A percentile compares a stretch with the other conserved stretches of the same genome.
phyloP scores from a whole-genome alignment of 1,140 invertebrate species.

The Halyomorpha halys region DNA sequence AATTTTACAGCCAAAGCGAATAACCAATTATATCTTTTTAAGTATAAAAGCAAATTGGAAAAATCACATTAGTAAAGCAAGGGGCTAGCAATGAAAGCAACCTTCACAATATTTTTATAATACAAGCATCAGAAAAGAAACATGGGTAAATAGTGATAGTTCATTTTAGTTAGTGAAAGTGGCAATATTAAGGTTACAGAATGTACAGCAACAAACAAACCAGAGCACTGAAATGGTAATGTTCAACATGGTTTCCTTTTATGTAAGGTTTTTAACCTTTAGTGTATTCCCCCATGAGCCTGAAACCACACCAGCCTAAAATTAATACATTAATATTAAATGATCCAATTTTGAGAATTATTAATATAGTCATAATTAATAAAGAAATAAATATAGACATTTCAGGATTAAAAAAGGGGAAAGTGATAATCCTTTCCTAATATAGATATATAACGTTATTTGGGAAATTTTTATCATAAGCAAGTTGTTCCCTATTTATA shows the following conservation, averaged over 20 bases:
- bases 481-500: too few species aligned
- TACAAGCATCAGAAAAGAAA: neutral
- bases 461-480: too few species aligned
- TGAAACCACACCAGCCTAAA: neutral
- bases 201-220: neutral
- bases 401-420: too few species aligned
- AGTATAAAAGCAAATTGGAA: too few species aligned
- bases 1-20: neutral
- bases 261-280: conserved; percentile 6
- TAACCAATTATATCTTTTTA: too few species aligned
- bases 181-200: neutral
- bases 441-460: too few species aligned
- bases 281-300: neutral
- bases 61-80: neutral
- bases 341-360: too few species aligned
- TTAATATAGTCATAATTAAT: too few species aligned
- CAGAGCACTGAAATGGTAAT: neutral
- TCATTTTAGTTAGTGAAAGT: too few species aligned
- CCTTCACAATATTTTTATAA: neutral
- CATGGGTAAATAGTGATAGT: neutral
- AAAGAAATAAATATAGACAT: too few species aligned
- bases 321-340: too few species aligned
- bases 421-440: too few species aligned
- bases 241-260: conserved; percentile 12
- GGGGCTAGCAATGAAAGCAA: conserved; percentile 11